Base-by-base conservation (phyloP, 2,113 vertebrate species). In the Zapornia atra region DNA sequence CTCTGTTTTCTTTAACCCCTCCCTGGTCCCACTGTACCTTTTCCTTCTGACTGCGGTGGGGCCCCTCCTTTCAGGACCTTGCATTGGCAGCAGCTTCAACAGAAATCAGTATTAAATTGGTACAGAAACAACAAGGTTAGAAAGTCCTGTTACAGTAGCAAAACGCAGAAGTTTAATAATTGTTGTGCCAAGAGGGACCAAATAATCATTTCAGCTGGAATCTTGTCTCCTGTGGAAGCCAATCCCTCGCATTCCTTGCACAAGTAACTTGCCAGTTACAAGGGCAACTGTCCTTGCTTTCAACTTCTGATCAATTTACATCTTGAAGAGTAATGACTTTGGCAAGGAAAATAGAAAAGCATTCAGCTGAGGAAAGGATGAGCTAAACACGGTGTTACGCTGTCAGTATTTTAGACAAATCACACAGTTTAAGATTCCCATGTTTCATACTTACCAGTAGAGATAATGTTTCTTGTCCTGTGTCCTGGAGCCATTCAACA, bases 1-100 rank as follows among this genome's bases (percentile, higher is more conserved):
- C 86, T 92, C 18, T 95, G 91, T 94, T 97, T 96, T 97, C 79
- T 90, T 97, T 97, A 96, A 97, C 94, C 89, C 80, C 82, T 95
- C 93, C 94, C 91, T 94, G 76, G 76, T 96, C 95, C 82, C 54
- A 81, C 4, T 95, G 50, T 90, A 90, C 86, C 84, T 85, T 96
- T 96, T 87, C 70, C 81, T 81, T 93, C 70, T 93, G 78, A 82
- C 85, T 92, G 90, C 0, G 4, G 65, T 87, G 66, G 50, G 80
- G 73, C 72, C 66, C 82, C 0, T 0, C 77, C 21, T 92, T 95
- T 92, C 14, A 36, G 76, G 63, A 88, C 59, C 76, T 94, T 56
- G 15, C 22, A 21, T 38, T 95, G 92, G 90, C 88, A 93, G 76
- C 18, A 78, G 34, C 33, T 92, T 80, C 73, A 78, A 78, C 42